Evolutionary conservation across 2,888 invertebrate genomes (phyloP), one percentile per base, ranked within the genome.

Genomic region (Platerodrilus igneus): DNA sequence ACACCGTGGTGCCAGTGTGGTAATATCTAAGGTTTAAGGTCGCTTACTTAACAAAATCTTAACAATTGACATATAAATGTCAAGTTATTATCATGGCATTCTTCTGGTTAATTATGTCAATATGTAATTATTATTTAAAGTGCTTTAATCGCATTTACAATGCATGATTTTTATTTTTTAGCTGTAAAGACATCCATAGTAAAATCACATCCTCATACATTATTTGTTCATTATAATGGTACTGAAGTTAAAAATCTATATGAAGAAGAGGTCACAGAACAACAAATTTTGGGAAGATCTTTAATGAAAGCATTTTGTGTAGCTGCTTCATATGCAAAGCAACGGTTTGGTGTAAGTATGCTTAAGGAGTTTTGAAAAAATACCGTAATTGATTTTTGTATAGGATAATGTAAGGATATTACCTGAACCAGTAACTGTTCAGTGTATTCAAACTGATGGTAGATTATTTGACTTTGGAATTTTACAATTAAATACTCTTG

Each of bases 371-470:
- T 33, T 7, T 8, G 7, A 11, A 27, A 22, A 21, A 18, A 23
- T 37, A 20, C n/a, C 14, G 7, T 30, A 20, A 29, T 45, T 18
- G 14, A 26, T 37, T 47, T 39, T 45, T 31, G 48, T 57, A 39
- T 30, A 82, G 81, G 71, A 74, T 29, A 65, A 78, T 52, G 74
- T 79, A 3, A 74, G 74, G 60, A 71, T 76, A 40, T 69, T 91
- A 20, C 81, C 85, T 2, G 76, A 83, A 56, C 93, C 94, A 3
- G 72, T 93, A 33, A 80, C 81, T 23, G 69, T 92, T 2, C 93
- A 94, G 63, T 83, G 84, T 59, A 74, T 94, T 48, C 87, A 89
- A 52, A 82, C 86, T 3, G 83, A 91, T 61, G 85, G 89, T 1
- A 72, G 77, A 50, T 68, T 72, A 22, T 88, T 86, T 60, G 83